Evolutionary conservation across 30 jellyfish, hydroid and myxozoan species (phyloP).

Genomic region (Rhopilema esculentum): DNA sequence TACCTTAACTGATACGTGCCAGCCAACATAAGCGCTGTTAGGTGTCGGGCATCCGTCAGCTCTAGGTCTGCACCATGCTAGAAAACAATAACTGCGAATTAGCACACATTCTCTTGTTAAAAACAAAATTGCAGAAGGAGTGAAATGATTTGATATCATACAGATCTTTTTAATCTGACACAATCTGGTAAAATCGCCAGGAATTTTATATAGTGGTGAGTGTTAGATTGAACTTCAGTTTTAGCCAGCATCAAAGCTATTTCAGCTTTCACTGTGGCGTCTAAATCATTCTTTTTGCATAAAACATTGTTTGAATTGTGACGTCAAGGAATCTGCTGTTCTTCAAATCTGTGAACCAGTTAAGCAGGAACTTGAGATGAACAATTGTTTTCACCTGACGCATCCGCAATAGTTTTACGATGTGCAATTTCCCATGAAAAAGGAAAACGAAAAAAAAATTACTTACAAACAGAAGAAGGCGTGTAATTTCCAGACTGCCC

Average conservation of each 20-base stretch:
- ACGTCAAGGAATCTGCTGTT: no score
- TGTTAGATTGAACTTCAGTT: no score
- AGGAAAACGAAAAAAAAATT: not conserved
- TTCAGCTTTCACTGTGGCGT: no score
- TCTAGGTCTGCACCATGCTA: conserved; percentile 91
- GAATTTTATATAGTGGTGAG: no score
- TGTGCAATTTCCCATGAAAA: not conserved
- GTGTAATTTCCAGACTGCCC: conserved; percentile 53
- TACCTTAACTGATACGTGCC: conserved; percentile 71
- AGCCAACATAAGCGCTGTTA: conserved; percentile 65
- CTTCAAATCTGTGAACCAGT: no score
- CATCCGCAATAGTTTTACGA: not conserved
- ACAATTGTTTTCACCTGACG: not conserved
- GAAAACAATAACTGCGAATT: conserved; percentile 1
- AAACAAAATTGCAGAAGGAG: not conserved
- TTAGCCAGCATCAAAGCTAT: no score
- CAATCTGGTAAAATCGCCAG: no score
- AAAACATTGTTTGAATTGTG: no score
- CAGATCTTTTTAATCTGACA: not conserved
- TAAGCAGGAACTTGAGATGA: not conserved
- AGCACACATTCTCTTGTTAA: not conserved
- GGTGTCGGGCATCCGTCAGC: conserved; percentile 68
- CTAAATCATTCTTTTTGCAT: no score
- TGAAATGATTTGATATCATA: not conserved
- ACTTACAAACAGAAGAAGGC: conserved; percentile 64